A percentile compares a stretch with the other conserved stretches of the same genome.
Evolutionary conservation across 30 jellyfish, hydroid and myxozoan genomes (phyloP).

Genomic region (Phacellophora camtschatica): DNA sequence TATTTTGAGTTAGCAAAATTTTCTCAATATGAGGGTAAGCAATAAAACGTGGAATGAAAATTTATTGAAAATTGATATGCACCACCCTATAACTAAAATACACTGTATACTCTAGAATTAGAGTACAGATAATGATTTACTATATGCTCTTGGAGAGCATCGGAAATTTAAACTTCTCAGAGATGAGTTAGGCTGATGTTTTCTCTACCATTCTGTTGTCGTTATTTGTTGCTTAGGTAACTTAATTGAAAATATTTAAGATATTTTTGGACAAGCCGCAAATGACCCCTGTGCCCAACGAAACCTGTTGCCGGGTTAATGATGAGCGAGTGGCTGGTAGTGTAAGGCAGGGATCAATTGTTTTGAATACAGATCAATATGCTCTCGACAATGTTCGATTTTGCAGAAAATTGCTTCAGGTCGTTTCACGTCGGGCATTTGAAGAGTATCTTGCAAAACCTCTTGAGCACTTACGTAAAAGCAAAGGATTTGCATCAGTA

Average conservation of each 20-base stretch:
- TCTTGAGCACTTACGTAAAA: conserved; percentile 70
- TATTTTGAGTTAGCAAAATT: too few species aligned
- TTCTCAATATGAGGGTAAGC: too few species aligned
- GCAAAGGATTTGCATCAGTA: conserved; percentile 47
- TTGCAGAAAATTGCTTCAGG: conserved; percentile 50
- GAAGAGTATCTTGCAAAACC: conserved; percentile 1
- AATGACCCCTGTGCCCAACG: conserved; percentile 51
- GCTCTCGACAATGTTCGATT: conserved; percentile 49
- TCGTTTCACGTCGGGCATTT: conserved; percentile 1
- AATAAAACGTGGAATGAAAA: too few species aligned
- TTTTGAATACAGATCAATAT: conserved; percentile 64
- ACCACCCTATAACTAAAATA: too few species aligned
- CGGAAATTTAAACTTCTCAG: too few species aligned
- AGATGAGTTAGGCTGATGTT: not conserved
- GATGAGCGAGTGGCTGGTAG: conserved; percentile 57
- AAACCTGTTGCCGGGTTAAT: conserved; percentile 67
- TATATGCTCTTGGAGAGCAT: too few species aligned
- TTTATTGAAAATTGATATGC: too few species aligned
- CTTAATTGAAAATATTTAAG: not conserved
- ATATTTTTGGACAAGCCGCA: conserved; percentile 71
- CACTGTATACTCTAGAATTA: too few species aligned
- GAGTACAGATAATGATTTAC: too few species aligned
- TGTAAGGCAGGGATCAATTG: conserved; percentile 61
- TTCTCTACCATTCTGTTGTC: not conserved
- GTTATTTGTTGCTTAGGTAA: conserved; percentile 32